phyloP scores from a whole-genome alignment of 2,888 invertebrate genomes.

The Portevinia maculata region DNA sequence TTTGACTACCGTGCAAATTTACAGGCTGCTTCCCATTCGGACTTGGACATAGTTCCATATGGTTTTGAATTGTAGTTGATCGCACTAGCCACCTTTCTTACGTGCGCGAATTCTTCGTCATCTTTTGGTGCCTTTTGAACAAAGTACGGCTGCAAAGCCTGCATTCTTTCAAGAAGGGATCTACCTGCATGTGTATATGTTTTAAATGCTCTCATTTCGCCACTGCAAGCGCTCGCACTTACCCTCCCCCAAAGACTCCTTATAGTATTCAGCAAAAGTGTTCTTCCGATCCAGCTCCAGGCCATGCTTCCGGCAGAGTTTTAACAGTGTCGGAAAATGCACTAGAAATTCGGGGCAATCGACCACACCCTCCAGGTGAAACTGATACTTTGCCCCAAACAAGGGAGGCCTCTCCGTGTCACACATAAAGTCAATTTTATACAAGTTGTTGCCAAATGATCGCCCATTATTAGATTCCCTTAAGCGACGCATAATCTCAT shows the following conservation, averaged over 20 bases:
- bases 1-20: constrained; percentile 78
- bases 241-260: constrained; percentile 78
- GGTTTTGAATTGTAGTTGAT: constrained; percentile 80
- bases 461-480: constrained; percentile 84
- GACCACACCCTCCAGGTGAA: constrained; percentile 97
- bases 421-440: constrained; percentile 88
- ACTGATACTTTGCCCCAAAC: constrained; percentile 98
- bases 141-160: constrained; percentile 91
- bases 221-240: constrained; percentile 3
- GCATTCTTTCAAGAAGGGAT: constrained; percentile 89
- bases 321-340: constrained; percentile 93
- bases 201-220: background rate
- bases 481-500: constrained; percentile 92
- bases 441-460: constrained; percentile 91
- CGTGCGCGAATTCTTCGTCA: constrained; percentile 89
- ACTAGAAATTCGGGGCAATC: constrained; percentile 99
- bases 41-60: constrained; percentile 92
- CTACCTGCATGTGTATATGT: constrained; percentile 75
- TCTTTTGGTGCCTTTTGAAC: constrained; percentile 84
- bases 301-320: constrained; percentile 88
- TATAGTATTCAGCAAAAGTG: constrained; percentile 91
- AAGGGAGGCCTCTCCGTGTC: constrained; percentile 89
- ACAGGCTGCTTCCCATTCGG: constrained; percentile 98
- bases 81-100: constrained; percentile 84
- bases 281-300: constrained; percentile 87